Conservation (phyloP, 2,888 invertebrate genomes). For the Drosophila kokeensis region DNA sequence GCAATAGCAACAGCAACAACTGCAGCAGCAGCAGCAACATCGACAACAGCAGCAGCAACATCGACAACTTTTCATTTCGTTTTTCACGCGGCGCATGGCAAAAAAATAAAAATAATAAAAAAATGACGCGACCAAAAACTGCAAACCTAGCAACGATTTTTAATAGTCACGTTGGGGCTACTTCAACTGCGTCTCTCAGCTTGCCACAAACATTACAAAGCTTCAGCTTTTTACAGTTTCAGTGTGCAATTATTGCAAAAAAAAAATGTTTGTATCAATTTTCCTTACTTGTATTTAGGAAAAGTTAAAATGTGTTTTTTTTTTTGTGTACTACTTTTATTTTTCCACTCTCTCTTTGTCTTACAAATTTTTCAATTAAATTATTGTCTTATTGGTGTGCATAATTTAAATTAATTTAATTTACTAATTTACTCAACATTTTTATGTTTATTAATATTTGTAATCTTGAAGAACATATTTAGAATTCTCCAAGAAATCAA, state of each 20-base stretch:
- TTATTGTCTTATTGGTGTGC: not conserved
- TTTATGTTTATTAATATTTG: too few species aligned
- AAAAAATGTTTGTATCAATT: not conserved
- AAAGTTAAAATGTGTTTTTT: not conserved
- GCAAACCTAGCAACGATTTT: conserved; percentile 48
- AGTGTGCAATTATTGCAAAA: not conserved
- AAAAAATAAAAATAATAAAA: conserved; percentile 15
- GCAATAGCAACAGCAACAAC: conserved; percentile 25
- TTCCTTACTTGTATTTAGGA: not conserved
- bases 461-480: not conserved
- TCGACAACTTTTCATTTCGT: conserved; percentile 74
- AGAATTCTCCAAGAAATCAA: not conserved
- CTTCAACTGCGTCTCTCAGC: conserved; percentile 16
- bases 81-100: conserved; percentile 73
- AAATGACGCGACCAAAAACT: conserved; percentile 43
- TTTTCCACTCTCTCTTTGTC: not conserved
- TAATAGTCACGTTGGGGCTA: conserved; percentile 14
- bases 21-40: conserved; percentile 11
- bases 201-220: conserved; percentile 5
- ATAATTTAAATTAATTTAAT: not conserved
- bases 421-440: not conserved
- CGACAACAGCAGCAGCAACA: conserved; percentile 42
- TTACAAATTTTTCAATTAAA: not conserved
- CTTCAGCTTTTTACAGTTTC: not conserved
- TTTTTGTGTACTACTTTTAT: too few species aligned